Evolutionary conservation across 2,113 vertebrate species (phyloP), one percentile per base, ranked within the genome.

Genomic region (Piaya cayana): DNA sequence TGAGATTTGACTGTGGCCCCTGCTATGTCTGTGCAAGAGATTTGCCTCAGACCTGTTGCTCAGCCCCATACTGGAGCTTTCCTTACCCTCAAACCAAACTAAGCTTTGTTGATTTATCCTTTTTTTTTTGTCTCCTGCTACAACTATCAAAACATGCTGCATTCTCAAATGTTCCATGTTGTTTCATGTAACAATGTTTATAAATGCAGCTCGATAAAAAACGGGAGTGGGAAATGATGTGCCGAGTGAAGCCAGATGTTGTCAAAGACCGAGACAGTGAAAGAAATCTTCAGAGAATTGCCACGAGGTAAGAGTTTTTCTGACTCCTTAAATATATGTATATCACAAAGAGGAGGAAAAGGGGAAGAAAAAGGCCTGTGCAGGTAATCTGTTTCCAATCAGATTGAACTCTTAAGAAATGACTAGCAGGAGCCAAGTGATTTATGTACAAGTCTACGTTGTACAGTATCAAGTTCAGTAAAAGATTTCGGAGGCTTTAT

Each of bases 141-240:
- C 79, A 91, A 43, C 77, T 95, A 0, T 96, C 83, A 86, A 71
- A 86, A 72, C 89, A 22, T 59, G 81, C 81, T 95, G 63, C 52
- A 23, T 82, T 97, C 94, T 93, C 36, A 49, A 92, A 80, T 93
- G 86, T 56, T 92, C 86, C 71, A 23, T 93, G 75, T 77, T 94
- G 89, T 95, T 86, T 97, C 92, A 92, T 43, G 4, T 98, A 86
- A 92, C 87, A 75, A 85, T 98, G 91, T 98, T 98, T 98, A 93
- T 97, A 92, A 49, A 92, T 4, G 34, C 98, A 99, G 99, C 76
- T 98, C 2, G 98, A 99, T 96, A 98, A 99, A 97, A 99, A 98
- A 94, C 96, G 97, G 84, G 95, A 97, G 21, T 99, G 99, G 99
- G 99, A 99, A 97, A 98, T 98, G 98, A 98, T 99, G 98, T 98